A percentile compares a stretch with the other conserved stretches of the same genome.
These are phyloP conservation scores for Chalcis sispes DNA, from an alignment of 2,888 invertebrate genomes.

Conservation along the genomic window DNA sequence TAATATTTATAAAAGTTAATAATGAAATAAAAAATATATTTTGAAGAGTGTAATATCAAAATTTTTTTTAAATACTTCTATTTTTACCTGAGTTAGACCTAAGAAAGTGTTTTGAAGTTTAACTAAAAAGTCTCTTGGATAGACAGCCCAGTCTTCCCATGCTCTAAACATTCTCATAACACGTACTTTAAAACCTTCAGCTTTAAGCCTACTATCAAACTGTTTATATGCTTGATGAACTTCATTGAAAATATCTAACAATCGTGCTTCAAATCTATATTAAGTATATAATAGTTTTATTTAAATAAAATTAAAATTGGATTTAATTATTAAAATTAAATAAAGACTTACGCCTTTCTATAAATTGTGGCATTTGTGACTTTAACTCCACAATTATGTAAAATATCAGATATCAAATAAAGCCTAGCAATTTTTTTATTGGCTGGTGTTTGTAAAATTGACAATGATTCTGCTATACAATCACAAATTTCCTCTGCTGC, in stretches of 20 bases:
- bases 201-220: constrained; percentile 90
- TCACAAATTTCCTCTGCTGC: constrained; percentile 97
- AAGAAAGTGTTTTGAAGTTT: constrained; percentile 93
- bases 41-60: too few relatives aligned
- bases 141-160: constrained; percentile 99
- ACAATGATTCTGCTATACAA: constrained; percentile 91
- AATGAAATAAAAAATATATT: not conserved
- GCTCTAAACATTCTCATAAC: constrained; percentile 93
- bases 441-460: constrained; percentile 85
- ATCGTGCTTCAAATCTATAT: constrained; percentile 87
- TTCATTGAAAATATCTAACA: constrained; percentile 86
- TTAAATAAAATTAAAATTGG: constrained; percentile 31
- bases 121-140: constrained; percentile 93
- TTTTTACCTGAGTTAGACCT: constrained; percentile 80
- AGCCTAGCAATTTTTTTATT: constrained; percentile 94
- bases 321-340: constrained; percentile 35
- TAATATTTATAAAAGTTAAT: not conserved
- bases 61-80: constrained; percentile 12
- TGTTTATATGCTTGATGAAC: constrained; percentile 84
- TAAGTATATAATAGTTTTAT: constrained; percentile 35
- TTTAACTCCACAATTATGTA: constrained; percentile 97
- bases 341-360: constrained; percentile 84
- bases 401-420: constrained; percentile 96
- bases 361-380: constrained; percentile 97
- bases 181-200: constrained; percentile 96